Conservation (phyloP, 2,888 invertebrate species). For the Andricus curvator region DNA sequence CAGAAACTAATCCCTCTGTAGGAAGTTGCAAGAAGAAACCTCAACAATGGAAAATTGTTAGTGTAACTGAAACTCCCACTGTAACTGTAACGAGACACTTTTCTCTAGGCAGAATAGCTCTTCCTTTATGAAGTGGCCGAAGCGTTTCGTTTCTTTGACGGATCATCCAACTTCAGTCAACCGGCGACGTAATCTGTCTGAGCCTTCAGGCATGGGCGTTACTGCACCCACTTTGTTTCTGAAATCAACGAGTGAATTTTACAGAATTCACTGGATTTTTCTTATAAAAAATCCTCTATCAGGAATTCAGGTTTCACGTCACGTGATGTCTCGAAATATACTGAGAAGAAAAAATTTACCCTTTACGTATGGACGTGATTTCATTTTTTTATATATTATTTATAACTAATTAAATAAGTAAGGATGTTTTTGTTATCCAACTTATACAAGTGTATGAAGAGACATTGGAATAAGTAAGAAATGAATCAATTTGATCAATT, state of each 20-base stretch:
- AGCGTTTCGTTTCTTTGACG: conserved; percentile 45
- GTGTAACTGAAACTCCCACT: background rate
- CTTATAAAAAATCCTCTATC: conserved; percentile 14
- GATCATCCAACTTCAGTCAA: conserved; percentile 40
- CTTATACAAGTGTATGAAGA: no score
- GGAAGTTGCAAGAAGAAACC: background rate
- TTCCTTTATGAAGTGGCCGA: conserved; percentile 43
- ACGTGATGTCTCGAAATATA: background rate
- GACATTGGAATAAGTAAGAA: no score
- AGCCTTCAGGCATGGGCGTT: conserved; percentile 35
- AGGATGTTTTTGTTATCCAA: no score
- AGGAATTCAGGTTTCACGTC: background rate
- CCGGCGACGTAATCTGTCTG: conserved; percentile 34
- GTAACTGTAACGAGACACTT: conserved; percentile 13
- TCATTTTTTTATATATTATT: no score
- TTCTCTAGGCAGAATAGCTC: conserved; percentile 3
- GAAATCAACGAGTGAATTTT: conserved; percentile 24
- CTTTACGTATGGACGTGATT: no score
- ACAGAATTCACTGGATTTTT: conserved; percentile 5
- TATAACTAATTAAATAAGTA: no score
- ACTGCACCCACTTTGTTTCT: conserved; percentile 34
- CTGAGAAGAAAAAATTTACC: no score
- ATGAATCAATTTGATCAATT: no score
- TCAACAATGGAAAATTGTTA: background rate
- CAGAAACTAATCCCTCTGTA: background rate